Percentiles rank a stretch among this genome's conserved stretches.
These are phyloP conservation scores for Myopa testacea DNA, from an alignment of 2,888 invertebrate species.

Conservation along the genomic window DNA sequence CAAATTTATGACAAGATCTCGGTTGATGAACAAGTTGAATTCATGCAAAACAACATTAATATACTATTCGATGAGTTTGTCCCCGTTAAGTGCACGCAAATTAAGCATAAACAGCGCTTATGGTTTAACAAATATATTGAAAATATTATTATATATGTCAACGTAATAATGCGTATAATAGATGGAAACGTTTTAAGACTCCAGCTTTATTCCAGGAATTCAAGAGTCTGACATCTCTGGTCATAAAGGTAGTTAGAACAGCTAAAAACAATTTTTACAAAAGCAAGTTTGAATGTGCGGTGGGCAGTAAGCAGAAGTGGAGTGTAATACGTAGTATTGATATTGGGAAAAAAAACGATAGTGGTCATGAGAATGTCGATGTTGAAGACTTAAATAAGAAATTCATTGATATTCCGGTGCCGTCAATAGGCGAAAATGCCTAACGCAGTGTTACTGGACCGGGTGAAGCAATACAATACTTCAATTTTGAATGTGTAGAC, in stretches of 20 bases:
- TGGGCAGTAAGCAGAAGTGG: neutral
- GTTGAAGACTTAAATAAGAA: neutral
- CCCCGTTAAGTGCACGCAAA: too few relatives aligned
- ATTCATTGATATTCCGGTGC: neutral
- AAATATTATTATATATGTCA: neutral
- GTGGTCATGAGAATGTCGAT: neutral
- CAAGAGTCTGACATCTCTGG: neutral
- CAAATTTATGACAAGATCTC: neutral
- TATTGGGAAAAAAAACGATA: neutral
- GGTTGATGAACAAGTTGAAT: too few relatives aligned
- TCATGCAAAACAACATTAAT: too few relatives aligned
- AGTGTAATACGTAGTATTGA: neutral
- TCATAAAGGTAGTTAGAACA: neutral
- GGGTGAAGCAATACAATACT: neutral
- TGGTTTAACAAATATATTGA: too few relatives aligned
- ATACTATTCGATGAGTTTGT: too few relatives aligned
- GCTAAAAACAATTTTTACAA: neutral
- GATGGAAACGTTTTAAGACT: neutral
- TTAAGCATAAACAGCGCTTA: too few relatives aligned
- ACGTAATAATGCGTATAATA: neutral
- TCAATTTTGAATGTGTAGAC: neutral
- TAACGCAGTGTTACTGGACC: neutral
- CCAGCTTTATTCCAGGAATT: neutral
- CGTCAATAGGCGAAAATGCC: too few relatives aligned
- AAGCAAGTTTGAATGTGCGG: neutral